These are phyloP conservation scores for Aphelinus atriplicis DNA, from an alignment of 1,140 invertebrate genomes.

Conservation along the genomic window DNA sequence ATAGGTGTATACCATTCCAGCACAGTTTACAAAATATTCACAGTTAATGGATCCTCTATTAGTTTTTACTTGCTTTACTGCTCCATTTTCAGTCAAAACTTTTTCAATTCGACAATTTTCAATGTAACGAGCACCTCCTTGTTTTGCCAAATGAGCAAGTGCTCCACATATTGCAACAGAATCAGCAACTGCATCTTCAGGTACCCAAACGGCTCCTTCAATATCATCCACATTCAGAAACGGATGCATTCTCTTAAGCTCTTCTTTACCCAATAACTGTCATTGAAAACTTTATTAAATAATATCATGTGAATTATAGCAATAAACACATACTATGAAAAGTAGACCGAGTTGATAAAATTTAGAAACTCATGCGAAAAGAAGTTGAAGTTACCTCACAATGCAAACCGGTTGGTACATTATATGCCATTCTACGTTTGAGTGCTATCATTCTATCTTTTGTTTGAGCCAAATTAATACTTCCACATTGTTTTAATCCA, in stretches of 20 bases:
- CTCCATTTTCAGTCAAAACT: conserved; percentile 70
- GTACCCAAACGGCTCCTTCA: conserved; percentile 78
- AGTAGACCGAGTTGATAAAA: background rate
- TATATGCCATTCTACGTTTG: conserved; percentile 71
- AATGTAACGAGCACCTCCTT: conserved; percentile 71
- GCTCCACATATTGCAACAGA: conserved; percentile 71
- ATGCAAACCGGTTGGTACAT: conserved; percentile 67
- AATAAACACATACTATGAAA: background rate
- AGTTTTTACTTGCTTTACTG: conserved; percentile 72
- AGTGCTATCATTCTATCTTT: conserved; percentile 76
- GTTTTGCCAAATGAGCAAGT: conserved; percentile 70
- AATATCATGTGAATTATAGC: background rate
- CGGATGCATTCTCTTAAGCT: conserved; percentile 69
- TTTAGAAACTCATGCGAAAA: background rate
- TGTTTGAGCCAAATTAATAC: conserved; percentile 77
- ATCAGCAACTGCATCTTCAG: conserved; percentile 78
- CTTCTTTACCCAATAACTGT: conserved; percentile 58
- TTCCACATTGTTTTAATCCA: conserved; percentile 74
- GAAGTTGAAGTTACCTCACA: conserved; percentile 61
- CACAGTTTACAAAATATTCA: conserved; percentile 80
- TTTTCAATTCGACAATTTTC: conserved; percentile 71
- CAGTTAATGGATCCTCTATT: conserved; percentile 71
- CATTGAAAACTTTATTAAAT: background rate
- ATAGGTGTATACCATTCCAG: conserved; percentile 72
- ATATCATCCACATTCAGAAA: conserved; percentile 75